Evolutionary conservation across 2,113 vertebrate species (phyloP).

Genomic region (Brachyhypopomus gauderio): DNA sequence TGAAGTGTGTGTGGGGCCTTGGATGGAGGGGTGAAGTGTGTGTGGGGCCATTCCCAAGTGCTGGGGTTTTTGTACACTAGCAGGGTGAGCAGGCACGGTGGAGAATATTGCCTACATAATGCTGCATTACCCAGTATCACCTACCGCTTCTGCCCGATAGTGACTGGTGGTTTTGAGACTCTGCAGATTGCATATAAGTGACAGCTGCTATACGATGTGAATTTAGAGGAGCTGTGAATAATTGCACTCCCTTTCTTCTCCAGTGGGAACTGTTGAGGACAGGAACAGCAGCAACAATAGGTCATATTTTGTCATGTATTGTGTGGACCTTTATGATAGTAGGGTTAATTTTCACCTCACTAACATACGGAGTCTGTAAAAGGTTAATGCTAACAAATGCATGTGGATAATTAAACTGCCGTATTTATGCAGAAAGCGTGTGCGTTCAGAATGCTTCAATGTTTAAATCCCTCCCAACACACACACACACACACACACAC

Average conservation of each 20-base stretch:
- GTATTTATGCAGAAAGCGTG: slow-evolving; percentile 73
- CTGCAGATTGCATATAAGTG: slow-evolving; percentile 22
- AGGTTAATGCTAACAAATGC: slow-evolving; percentile 65
- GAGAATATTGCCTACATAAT: not conserved
- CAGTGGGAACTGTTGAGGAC: slow-evolving; percentile 31
- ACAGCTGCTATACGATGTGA: slow-evolving; percentile 9
- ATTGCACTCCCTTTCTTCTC: slow-evolving; percentile 17
- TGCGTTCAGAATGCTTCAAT: slow-evolving; percentile 66
- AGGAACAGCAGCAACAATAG: slow-evolving; percentile 41
- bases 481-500: not conserved
- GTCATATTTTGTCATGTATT: slow-evolving; percentile 53
- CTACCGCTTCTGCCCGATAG: too few relatives aligned
- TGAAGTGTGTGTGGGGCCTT: not conserved
- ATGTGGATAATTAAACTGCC: slow-evolving; percentile 69
- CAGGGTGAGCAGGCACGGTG: not conserved
- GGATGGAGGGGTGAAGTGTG: too few relatives aligned
- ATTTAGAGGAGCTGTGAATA: slow-evolving; percentile 5
- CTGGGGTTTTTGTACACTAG: too few relatives aligned
- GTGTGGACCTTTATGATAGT: slow-evolving; percentile 42
- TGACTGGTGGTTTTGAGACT: not conserved
- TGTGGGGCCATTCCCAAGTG: not conserved
- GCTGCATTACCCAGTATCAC: too few relatives aligned
- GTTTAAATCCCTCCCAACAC: slow-evolving; percentile 68
- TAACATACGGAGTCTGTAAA: slow-evolving; percentile 60
- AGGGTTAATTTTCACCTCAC: slow-evolving; percentile 64